A percentile compares a stretch with the other conserved stretches of the same genome.
phyloP scores from a whole-genome alignment of 2,113 vertebrate genomes.

The Lucifuga dentata region DNA sequence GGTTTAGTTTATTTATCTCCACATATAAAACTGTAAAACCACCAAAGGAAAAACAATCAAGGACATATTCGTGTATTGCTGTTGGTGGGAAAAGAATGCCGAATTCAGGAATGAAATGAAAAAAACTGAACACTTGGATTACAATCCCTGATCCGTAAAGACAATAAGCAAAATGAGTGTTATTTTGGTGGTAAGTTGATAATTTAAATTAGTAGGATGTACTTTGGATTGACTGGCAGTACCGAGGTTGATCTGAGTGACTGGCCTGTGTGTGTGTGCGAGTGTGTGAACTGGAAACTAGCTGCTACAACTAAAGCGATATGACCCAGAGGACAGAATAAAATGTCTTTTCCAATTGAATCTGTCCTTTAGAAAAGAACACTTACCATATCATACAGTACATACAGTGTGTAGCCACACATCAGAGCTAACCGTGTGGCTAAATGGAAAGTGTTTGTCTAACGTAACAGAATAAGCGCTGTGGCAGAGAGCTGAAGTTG shows the following conservation, averaged over 20 bases:
- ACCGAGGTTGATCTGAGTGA: too few relatives aligned
- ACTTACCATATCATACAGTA: constrained; percentile 4
- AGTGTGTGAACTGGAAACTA: constrained; percentile 34
- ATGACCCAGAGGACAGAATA: neutral
- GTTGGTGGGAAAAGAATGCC: neutral
- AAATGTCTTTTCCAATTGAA: constrained; percentile 23
- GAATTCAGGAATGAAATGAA: constrained; percentile 29
- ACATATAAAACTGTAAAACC: constrained; percentile 47
- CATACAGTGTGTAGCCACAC: constrained; percentile 17
- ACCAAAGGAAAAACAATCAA: constrained; percentile 4
- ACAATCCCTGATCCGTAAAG: too few relatives aligned
- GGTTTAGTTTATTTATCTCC: constrained; percentile 52
- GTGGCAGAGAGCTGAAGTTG: constrained; percentile 39
- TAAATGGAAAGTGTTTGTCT: constrained; percentile 27
- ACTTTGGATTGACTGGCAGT: too few relatives aligned
- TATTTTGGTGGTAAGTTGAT: too few relatives aligned
- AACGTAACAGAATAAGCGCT: constrained; percentile 34
- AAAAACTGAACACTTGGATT: neutral
- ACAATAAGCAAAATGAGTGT: too few relatives aligned
- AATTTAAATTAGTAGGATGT: too few relatives aligned
- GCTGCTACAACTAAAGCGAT: constrained; percentile 25
- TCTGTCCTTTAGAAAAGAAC: constrained; percentile 32
- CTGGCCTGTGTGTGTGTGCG: constrained; percentile 6
- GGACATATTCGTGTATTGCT: constrained; percentile 44
- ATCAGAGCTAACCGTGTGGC: neutral